Base-by-base conservation (phyloP, 2,888 invertebrate species). In the Drosophila aldrichi region DNA sequence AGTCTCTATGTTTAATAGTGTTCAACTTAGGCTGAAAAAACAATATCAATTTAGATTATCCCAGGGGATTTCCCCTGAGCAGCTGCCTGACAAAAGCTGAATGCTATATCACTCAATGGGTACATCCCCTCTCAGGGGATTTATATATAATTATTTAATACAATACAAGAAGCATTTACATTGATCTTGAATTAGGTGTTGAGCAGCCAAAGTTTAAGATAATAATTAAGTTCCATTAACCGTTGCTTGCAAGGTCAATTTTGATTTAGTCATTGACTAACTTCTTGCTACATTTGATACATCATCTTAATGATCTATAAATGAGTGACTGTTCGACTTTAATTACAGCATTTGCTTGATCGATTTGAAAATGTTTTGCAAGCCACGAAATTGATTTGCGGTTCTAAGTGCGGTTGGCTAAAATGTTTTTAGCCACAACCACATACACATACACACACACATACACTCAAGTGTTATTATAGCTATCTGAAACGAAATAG, bases 371-470 rank as follows among this genome's bases (percentile, higher is more conserved):
- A 40, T 41, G 56, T 59, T 38, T 46, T n/a, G 40, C 36, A 48
- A 9, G 40, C 29, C 54, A 10, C 40, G 22, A 69, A 69, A 41
- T 43, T 55, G 63, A 61, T 55, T 71, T 49, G 72, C 62, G 72
- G 61, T 48, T 49, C 18, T 16, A 60, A 51, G 40, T 71, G 66
- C 51, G 64, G 52, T 61, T 71, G 29, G n/a, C 32, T 44, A 18
- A 69, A 70, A 41, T 20, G 34, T 32, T n/a, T 54, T 62, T 29
- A 69, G 41, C 46, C 62, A 12, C 69, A 69, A n/a, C 36, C 20
- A 32, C 18, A 34, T 25, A 46, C 68, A 38, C 38, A 56, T 49
- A 36, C 36, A 54, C n/a, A 64, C 20, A 44, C 36, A 25, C 44
- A 20, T 8, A 8, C 16, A 48, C 25, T 1, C 29, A 52, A 10